Evolutionary conservation across 2,113 vertebrate genomes (phyloP).

Genomic region (Phodopus roborovskii): DNA sequence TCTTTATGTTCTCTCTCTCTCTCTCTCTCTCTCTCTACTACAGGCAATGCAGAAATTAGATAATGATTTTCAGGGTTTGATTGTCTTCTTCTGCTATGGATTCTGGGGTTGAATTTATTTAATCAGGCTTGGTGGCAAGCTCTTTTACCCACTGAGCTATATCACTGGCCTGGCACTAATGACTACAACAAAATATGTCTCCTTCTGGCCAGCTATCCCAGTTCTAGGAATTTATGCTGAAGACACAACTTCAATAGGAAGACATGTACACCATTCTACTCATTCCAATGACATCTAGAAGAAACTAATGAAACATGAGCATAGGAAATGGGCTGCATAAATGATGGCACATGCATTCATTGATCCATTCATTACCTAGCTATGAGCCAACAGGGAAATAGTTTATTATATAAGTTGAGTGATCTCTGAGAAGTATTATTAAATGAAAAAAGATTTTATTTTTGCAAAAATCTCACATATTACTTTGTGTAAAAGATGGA

Average conservation of each 20-base stretch:
- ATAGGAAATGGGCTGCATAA: not conserved
- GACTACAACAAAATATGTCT: not conserved
- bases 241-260: not conserved
- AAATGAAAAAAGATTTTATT: not conserved
- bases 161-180: not conserved
- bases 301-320: not conserved
- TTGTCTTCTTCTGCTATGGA: not conserved
- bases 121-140: not conserved
- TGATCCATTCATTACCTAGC: not conserved
- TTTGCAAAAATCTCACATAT: not conserved
- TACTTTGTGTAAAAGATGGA: not conserved
- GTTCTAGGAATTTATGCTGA: not conserved
- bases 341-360: not conserved
- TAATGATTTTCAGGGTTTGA: not conserved
- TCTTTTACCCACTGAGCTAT: not conserved
- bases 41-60: not conserved
- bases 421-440: not conserved
- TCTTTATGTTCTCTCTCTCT: not conserved
- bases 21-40: not conserved
- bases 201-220: not conserved
- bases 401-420: not conserved
- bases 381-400: not conserved
- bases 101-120: not conserved
- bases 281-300: not conserved
- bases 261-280: not conserved